Conservation (phyloP, 2,113 vertebrate species). For the Hippocampus barbouri region DNA sequence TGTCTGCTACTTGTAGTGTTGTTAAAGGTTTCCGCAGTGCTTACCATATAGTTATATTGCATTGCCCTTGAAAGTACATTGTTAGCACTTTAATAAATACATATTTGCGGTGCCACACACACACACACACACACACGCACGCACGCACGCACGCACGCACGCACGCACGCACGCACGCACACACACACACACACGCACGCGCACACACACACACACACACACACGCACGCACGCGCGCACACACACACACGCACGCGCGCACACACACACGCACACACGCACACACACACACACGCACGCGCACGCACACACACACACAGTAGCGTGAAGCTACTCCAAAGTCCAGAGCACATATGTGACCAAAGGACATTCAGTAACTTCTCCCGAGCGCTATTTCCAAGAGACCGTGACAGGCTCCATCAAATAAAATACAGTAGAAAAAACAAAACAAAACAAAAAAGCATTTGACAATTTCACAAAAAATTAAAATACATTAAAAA, state of each 20-base stretch:
- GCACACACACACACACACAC: constrained; percentile 25
- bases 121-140: not conserved
- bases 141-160: not conserved
- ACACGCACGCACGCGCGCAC: not conserved
- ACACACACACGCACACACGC: constrained; percentile 32
- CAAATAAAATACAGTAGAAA: constrained; percentile 71
- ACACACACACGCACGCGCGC: not conserved
- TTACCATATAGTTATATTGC: constrained; percentile 64
- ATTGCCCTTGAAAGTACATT: constrained; percentile 73
- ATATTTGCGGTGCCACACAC: constrained; percentile 65
- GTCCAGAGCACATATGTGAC: constrained; percentile 77
- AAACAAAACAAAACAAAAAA: constrained; percentile 16
- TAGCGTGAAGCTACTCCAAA: constrained; percentile 64
- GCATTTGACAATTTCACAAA: constrained; percentile 83
- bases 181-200: not conserved
- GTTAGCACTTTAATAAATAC: constrained; percentile 72
- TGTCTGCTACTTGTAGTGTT: constrained; percentile 56
- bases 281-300: not conserved
- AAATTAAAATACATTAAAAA: constrained; percentile 86
- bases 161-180: too few species aligned
- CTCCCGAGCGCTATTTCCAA: constrained; percentile 42
- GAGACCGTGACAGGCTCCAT: constrained; percentile 74
- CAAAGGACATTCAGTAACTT: constrained; percentile 82
- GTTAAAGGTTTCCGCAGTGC: constrained; percentile 64
- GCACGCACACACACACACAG: constrained; percentile 32